phyloP scores from a whole-genome alignment of 1,140 invertebrate species.

The Temnothorax longispinosus region DNA sequence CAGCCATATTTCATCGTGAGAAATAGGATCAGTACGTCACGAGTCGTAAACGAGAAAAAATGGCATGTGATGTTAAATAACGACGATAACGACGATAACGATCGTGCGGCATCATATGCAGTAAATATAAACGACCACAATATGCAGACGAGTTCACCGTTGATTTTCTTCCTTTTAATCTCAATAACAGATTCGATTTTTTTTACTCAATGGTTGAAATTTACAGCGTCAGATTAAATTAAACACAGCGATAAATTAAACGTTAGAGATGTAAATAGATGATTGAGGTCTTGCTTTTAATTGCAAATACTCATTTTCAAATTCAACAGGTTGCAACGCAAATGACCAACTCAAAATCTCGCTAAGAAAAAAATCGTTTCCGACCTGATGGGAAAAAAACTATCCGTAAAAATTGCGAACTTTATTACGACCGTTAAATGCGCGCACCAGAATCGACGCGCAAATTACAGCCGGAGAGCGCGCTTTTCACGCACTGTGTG shows the following conservation, averaged over 20 bases:
- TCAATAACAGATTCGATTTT: neutral
- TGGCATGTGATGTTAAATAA: neutral
- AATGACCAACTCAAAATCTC: neutral
- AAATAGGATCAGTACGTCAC: conserved; percentile 11
- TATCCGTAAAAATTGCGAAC: neutral
- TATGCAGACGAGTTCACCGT: neutral
- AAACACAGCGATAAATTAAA: neutral
- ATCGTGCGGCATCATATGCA: neutral
- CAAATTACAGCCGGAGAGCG: neutral
- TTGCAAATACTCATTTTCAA: neutral
- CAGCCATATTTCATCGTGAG: neutral
- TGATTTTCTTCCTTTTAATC: neutral
- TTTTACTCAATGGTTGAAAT: neutral
- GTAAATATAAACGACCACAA: conserved; percentile 9
- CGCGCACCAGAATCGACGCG: neutral
- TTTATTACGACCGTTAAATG: neutral
- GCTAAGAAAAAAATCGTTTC: neutral
- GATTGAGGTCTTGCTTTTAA: neutral
- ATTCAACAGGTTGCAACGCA: conserved; percentile 34
- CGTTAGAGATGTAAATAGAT: neutral
- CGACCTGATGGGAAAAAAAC: neutral
- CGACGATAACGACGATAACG: neutral
- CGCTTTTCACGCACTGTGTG: neutral
- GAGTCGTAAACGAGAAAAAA: conserved; percentile 33
- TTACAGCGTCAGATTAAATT: neutral